Evolutionary conservation across 2,888 invertebrate genomes (phyloP), one percentile per base, ranked within the genome.

Genomic region (Hymenopus coronatus): DNA sequence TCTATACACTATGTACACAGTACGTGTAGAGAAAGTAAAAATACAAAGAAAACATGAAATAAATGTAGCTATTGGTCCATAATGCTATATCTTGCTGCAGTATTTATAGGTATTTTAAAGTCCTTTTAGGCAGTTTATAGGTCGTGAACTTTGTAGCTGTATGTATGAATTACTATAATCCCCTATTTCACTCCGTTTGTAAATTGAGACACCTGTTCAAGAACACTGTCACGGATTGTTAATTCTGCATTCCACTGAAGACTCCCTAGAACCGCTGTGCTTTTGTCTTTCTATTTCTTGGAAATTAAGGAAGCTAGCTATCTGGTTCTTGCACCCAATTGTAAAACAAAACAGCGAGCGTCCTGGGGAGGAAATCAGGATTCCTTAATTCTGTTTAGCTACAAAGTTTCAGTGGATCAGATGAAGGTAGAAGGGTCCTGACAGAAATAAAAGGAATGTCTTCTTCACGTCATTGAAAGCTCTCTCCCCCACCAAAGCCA

Each of bases 391-490:
- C 89, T 89, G 84, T 89, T 89, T 89, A 87, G 89, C 85, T 89
- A 89, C 89, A 89, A 89, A 89, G 88, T 89, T 85, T 88, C 82
- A 85, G 14, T 30, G 88, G 89, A 88, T 87, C 87, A 89, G 87
- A 89, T 89, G 89, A 89, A 89, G 84, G 83, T 84, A 83, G 87
- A 89, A 54, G 83, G 83, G 85, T 82, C 85, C 81, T 33, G 89
- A 70, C 40, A 82, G 87, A 87, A 82, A 87, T 87, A 87, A 87
- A 87, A 87, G 82, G n/a, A 87, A 82, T 30, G 87, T 87, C 87
- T 81, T 87, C 87, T 87, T 87, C 87, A 82, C 87, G 54, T 70
- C 54, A 87, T 30, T 82, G 27, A 87, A 87, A 81, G 87, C 20
- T 30, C 54, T 20, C 54, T 70, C 28, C 82, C 30, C 33, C 54